A percentile compares a stretch with the other conserved stretches of the same genome.
phyloP scores from a whole-genome alignment of 2,113 vertebrate species.

The Perca fluviatilis region DNA sequence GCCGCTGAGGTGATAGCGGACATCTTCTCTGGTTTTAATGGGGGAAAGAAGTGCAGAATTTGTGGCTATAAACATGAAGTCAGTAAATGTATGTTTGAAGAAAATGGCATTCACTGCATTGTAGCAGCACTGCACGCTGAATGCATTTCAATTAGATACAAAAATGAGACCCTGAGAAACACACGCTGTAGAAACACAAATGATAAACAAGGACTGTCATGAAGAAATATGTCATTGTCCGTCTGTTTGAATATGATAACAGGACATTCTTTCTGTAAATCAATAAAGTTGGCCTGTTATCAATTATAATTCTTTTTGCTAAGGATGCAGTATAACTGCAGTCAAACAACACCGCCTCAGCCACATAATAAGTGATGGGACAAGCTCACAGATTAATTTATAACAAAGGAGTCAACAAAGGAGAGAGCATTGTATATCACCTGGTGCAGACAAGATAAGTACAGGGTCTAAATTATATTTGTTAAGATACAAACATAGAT shows the following conservation, averaged over 20 bases:
- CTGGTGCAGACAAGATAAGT: conserved; percentile 64
- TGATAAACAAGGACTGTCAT: conserved; percentile 40
- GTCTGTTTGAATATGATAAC: conserved; percentile 68
- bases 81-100: neutral
- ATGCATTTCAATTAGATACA: conserved; percentile 33
- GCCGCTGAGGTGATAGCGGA: conserved; percentile 34
- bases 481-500: conserved; percentile 76
- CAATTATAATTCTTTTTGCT: conserved; percentile 61
- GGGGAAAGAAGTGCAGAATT: neutral
- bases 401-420: conserved; percentile 65
- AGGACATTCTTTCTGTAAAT: conserved; percentile 53
- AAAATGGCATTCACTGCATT: conserved; percentile 25
- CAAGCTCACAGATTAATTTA: conserved; percentile 71
- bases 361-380: conserved; percentile 66
- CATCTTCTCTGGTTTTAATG: conserved; percentile 20
- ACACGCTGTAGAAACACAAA: conserved; percentile 30
- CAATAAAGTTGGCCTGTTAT: conserved; percentile 62
- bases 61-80: conserved; percentile 8
- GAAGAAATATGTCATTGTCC: conserved; percentile 35
- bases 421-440: conserved; percentile 69
- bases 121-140: neutral
- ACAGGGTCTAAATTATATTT: conserved; percentile 75
- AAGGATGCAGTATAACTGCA: conserved; percentile 41
- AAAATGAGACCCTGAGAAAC: conserved; percentile 1
- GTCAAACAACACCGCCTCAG: conserved; percentile 38